Evolutionary conservation across 2,888 invertebrate species (phyloP).

Genomic region (Tachystola acroxantha): DNA sequence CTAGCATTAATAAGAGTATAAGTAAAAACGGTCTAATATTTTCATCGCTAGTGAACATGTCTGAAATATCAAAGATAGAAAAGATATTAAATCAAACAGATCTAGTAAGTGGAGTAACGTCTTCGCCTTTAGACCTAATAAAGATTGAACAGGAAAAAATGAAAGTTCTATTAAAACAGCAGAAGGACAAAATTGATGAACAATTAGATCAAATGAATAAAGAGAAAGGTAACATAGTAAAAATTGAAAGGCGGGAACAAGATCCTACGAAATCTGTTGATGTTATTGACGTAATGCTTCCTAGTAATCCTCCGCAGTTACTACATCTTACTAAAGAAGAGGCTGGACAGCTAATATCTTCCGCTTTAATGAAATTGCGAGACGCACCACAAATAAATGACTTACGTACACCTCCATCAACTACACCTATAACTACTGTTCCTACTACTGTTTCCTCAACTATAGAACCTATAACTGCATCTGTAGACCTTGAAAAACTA

Average conservation of each 20-base stretch:
- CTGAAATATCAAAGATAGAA: slow-evolving; percentile 57
- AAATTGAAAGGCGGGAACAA: slow-evolving; percentile 9
- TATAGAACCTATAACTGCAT: slow-evolving; percentile 8
- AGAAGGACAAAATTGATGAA: slow-evolving; percentile 43
- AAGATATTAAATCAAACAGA: slow-evolving; percentile 16
- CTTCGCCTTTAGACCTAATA: slow-evolving; percentile 17
- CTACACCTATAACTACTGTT: slow-evolving; percentile 3
- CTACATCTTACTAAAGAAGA: slow-evolving; percentile 22
- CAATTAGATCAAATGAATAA: slow-evolving; percentile 39
- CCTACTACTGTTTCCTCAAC: slow-evolving; percentile 5
- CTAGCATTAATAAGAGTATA: slow-evolving; percentile 59
- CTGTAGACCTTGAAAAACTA: slow-evolving; percentile 16
- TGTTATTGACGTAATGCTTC: slow-evolving; percentile 19
- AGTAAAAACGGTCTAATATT: slow-evolving; percentile 52
- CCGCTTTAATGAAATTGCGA: slow-evolving; percentile 14
- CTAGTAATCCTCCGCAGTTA: slow-evolving; percentile 18
- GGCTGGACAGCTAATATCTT: slow-evolving; percentile 14
- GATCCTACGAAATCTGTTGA: slow-evolving; percentile 15
- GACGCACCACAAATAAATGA: slow-evolving; percentile 7
- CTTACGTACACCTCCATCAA: slow-evolving; percentile 1
- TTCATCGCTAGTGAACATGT: slow-evolving; percentile 54
- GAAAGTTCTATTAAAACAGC: slow-evolving; percentile 35
- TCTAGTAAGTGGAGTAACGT: background rate
- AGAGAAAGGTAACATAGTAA: slow-evolving; percentile 41
- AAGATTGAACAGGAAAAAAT: slow-evolving; percentile 35